Evolutionary conservation across 2,113 vertebrate genomes (phyloP).

Genomic region (Microcebus tavaratra): DNA sequence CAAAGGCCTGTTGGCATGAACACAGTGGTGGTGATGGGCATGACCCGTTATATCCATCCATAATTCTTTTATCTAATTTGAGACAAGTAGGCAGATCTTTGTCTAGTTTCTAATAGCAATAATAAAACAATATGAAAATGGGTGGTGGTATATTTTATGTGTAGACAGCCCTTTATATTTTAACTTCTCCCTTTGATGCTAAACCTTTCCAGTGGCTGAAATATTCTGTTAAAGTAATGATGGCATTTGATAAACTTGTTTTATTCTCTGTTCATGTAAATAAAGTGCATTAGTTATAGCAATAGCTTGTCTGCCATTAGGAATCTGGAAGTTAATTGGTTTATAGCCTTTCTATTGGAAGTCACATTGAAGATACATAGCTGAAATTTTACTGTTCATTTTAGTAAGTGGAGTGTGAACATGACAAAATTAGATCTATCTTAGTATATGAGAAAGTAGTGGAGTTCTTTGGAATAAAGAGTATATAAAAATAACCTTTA

Average conservation of each 20-base stretch:
- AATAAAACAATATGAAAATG: neutral
- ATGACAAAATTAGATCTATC: neutral
- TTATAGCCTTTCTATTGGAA: neutral
- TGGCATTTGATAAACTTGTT: neutral
- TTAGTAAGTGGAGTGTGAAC: neutral
- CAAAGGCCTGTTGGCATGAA: neutral
- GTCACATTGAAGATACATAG: neutral
- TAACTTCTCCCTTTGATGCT: neutral
- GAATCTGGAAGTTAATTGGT: neutral
- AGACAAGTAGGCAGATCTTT: neutral
- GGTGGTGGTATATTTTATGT: neutral
- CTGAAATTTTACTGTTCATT: constrained; percentile 3
- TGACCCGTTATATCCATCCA: neutral
- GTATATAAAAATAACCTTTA: neutral
- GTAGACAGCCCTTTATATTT: neutral
- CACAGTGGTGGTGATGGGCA: neutral
- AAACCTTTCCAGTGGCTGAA: neutral
- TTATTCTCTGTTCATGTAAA: neutral
- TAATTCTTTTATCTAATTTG: constrained; percentile 21
- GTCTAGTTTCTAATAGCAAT: neutral
- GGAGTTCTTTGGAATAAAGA: neutral
- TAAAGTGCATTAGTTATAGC: neutral
- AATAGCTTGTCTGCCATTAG: neutral
- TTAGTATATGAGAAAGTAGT: neutral
- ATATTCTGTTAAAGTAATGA: neutral